These are phyloP conservation scores for Apantesis nais DNA, from an alignment of 2,888 invertebrate species.

Conservation along the genomic window DNA sequence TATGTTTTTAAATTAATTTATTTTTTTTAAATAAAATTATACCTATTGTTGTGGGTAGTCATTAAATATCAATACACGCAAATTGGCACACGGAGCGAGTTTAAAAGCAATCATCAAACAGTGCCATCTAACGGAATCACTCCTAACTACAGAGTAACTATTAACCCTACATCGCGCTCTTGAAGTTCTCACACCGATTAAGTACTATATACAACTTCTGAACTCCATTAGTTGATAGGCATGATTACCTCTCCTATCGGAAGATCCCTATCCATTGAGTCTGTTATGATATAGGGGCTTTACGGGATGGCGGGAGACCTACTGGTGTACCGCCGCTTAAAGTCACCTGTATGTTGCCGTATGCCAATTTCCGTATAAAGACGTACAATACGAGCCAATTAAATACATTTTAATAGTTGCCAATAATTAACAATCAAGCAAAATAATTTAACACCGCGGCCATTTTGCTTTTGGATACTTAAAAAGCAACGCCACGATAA, in stretches of 20 bases:
- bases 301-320: no score
- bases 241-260: not conserved
- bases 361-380: conserved; percentile 1
- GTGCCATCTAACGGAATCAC: not conserved
- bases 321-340: no score
- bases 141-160: not conserved
- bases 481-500: conserved; percentile 9
- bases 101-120: not conserved
- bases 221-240: not conserved
- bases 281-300: no score
- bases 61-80: not conserved
- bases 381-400: conserved; percentile 5
- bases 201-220: not conserved
- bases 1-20: conserved; percentile 19
- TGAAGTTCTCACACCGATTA: not conserved
- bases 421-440: conserved; percentile 30
- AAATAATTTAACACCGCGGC: conserved; percentile 12
- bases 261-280: no score
- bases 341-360: not conserved
- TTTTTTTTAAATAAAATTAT: conserved; percentile 9
- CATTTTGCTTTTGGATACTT: conserved; percentile 3
- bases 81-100: not conserved
- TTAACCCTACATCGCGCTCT: not conserved
- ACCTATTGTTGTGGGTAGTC: conserved; percentile 4
- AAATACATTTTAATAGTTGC: conserved; percentile 31